Percentiles rank a stretch among this genome's conserved stretches.
Evolutionary conservation across 1,140 invertebrate species (phyloP).

Genomic region (Penaeus japonicus): DNA sequence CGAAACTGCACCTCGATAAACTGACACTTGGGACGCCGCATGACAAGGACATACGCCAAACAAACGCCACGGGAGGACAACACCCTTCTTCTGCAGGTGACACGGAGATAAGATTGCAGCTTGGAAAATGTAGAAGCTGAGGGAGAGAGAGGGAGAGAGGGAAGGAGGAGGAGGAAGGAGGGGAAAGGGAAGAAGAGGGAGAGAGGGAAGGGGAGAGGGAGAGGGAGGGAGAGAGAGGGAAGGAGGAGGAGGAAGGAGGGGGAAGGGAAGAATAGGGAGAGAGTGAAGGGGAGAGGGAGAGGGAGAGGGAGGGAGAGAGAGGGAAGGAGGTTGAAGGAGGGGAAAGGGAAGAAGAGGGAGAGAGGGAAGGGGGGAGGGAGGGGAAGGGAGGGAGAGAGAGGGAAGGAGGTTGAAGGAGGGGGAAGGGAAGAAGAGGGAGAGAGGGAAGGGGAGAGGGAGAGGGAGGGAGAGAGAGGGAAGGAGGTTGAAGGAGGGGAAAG

Average conservation of each 20-base stretch:
- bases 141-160: neutral
- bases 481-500: neutral
- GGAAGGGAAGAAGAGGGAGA: no score
- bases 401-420: no score
- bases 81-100: neutral
- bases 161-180: neutral
- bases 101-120: no score
- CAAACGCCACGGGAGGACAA: no score
- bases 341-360: neutral
- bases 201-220: neutral
- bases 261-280: neutral
- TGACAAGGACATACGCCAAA: no score
- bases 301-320: neutral
- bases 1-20: no score
- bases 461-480: no score
- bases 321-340: neutral
- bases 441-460: no score
- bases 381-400: no score
- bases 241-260: neutral
- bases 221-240: neutral
- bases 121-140: no score
- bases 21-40: no score
- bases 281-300: neutral
- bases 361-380: no score
- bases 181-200: neutral